Evolutionary conservation across 2,888 invertebrate genomes (phyloP), one percentile per base, ranked within the genome.

Genomic region (Hydrotaea cyrtoneurina): DNA sequence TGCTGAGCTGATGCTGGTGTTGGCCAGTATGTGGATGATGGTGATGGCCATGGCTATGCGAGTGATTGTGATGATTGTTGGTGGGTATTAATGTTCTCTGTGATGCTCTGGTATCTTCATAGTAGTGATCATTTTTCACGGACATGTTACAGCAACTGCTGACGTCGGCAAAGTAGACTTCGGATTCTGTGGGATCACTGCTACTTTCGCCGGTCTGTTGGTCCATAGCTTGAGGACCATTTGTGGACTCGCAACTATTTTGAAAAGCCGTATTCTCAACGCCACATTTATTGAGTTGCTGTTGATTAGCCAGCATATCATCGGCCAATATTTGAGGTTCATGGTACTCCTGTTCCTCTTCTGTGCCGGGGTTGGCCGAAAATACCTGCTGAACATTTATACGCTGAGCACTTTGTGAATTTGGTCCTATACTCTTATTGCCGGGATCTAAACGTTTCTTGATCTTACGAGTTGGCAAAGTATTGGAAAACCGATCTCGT

Each of bases 121-220:
- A 93, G 84, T 91, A 92, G 80, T 91, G 92, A 82, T 93, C 92
- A 83, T 92, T 92, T 92, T 94, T 94, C 0, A 96, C 94, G 3
- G 96, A 96, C 71, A 95, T 95, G 88, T 96, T 96, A 88, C 96
- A 97, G 88, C 97, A 97, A 81, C 96, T 96, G 31, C 96, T 96
- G 0, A 96, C 97, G 87, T 97, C 97, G 0, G 96, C 97, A 89
- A 97, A 97, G 90, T 97, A 97, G 0, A 97, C 95, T 90, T 97
- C 97, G 0, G 96, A 96, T 89, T 97, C 97, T 0, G 96, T 94
- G 21, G 95, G 94, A 89, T 95, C 95, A 13, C 92, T 87, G 0
- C 80, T 80, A 0, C 80, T 80, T 82, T 92, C 88, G 19, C 82
- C 82, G 8, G 80, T 31, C 62, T 88, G 88, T 19, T 87, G 86